A percentile compares a stretch with the other conserved stretches of the same genome.
Conservation (phyloP, 1,140 invertebrate species). For the Dendroctonus valens region DNA sequence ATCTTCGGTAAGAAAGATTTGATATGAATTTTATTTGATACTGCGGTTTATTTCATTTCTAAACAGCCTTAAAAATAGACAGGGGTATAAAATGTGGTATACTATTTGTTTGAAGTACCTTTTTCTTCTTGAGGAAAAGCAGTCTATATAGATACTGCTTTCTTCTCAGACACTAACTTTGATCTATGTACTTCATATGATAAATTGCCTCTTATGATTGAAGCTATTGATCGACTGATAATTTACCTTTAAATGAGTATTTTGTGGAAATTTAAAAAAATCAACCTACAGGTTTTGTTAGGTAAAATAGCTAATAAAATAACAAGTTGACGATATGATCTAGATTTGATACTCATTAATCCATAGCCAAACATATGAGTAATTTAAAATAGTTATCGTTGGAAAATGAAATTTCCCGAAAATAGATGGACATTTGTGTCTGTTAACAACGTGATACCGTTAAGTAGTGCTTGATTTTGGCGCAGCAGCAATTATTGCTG, state of each 20-base stretch:
- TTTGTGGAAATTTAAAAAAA: too few species aligned
- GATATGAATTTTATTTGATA: conserved; percentile 28
- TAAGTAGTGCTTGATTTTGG: conserved; percentile 5
- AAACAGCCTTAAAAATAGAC: conserved; percentile 31
- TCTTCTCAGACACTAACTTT: conserved; percentile 19
- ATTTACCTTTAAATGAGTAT: too few species aligned
- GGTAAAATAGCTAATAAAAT: too few species aligned
- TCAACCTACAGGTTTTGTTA: too few species aligned
- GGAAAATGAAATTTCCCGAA: conserved; percentile 7
- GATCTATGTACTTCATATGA: background rate
- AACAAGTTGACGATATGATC: background rate
- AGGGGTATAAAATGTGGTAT: conserved; percentile 30
- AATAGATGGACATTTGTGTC: conserved; percentile 9
- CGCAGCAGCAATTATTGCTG: background rate
- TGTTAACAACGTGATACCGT: conserved; percentile 11
- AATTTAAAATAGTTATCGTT: conserved; percentile 15
- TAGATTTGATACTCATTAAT: conserved; percentile 9
- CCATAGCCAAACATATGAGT: conserved; percentile 20
- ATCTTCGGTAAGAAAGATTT: conserved; percentile 28
- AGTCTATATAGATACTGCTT: conserved; percentile 20
- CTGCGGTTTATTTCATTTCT: conserved; percentile 29
- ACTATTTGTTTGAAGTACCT: conserved; percentile 22
- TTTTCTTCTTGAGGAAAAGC: conserved; percentile 6
- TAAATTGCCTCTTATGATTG: too few species aligned
- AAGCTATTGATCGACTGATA: too few species aligned